These are phyloP conservation scores for Merodon equestris DNA, from an alignment of 2,888 invertebrate species.

Conservation along the genomic window DNA sequence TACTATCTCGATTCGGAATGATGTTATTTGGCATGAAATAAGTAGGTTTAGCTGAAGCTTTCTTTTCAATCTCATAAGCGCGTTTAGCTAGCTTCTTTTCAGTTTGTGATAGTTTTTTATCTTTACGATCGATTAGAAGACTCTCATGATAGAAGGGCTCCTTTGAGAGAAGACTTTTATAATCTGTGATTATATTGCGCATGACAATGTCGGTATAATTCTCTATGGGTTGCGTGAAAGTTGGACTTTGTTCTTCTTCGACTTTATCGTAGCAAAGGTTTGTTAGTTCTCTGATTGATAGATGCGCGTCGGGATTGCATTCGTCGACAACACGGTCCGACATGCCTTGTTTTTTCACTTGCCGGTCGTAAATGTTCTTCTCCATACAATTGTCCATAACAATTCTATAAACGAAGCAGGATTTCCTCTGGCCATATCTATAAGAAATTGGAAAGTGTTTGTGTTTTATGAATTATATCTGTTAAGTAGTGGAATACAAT, in stretches of 20 bases:
- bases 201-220: slow-evolving; percentile 89
- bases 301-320: slow-evolving; percentile 96
- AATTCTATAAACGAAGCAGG: slow-evolving; percentile 96
- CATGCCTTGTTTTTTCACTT: slow-evolving; percentile 99
- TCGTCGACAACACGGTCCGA: slow-evolving; percentile 99
- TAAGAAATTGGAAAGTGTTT: slow-evolving; percentile 70
- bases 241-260: slow-evolving; percentile 88
- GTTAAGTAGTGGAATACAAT: background rate
- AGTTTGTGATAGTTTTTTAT: slow-evolving; percentile 94
- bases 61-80: slow-evolving; percentile 95
- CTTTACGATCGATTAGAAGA: slow-evolving; percentile 94
- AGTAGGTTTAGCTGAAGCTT: slow-evolving; percentile 83
- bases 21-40: slow-evolving; percentile 42
- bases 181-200: slow-evolving; percentile 84
- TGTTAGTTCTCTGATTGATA: slow-evolving; percentile 93
- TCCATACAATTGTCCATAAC: slow-evolving; percentile 98
- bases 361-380: slow-evolving; percentile 98
- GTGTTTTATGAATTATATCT: background rate
- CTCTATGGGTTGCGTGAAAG: slow-evolving; percentile 81
- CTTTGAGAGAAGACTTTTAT: slow-evolving; percentile 84
- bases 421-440: slow-evolving; percentile 95
- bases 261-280: slow-evolving; percentile 95
- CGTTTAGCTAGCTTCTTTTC: slow-evolving; percentile 96
- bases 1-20: slow-evolving; percentile 37
- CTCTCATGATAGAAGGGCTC: slow-evolving; percentile 98